Conservation (phyloP, 2,888 invertebrate species). For the Andrena fulva region DNA sequence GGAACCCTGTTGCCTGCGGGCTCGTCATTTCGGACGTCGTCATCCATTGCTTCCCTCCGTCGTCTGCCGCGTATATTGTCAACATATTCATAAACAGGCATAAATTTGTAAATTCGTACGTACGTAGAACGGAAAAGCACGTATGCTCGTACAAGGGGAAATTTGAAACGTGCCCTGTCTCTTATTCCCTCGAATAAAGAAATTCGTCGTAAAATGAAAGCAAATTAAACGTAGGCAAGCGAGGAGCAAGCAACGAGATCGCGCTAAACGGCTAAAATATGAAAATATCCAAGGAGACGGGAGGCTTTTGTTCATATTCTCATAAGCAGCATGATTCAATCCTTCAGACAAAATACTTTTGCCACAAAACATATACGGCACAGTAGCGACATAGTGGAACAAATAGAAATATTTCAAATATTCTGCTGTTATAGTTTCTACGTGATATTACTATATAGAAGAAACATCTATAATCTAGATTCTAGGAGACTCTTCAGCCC, state of each 20-base stretch:
- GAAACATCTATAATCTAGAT: too few relatives aligned
- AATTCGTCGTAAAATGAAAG: slow-evolving; percentile 38
- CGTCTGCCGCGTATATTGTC: slow-evolving; percentile 43
- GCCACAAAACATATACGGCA: too few relatives aligned
- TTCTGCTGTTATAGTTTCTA: too few relatives aligned
- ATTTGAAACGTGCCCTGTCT: slow-evolving; percentile 50
- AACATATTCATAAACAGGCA: slow-evolving; percentile 56
- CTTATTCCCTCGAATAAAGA: slow-evolving; percentile 34
- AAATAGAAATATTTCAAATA: too few relatives aligned
- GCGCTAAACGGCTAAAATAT: neutral
- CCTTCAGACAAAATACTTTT: neutral
- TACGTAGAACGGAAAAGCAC: slow-evolving; percentile 31
- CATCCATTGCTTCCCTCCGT: slow-evolving; percentile 20
- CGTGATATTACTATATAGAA: too few relatives aligned
- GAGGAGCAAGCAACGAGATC: neutral
- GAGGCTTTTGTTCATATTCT: neutral
- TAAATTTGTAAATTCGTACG: slow-evolving; percentile 58
- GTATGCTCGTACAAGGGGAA: slow-evolving; percentile 45
- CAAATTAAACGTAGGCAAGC: slow-evolving; percentile 39
- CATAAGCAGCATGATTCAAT: neutral
- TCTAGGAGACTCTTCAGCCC: neutral
- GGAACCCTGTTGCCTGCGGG: slow-evolving; percentile 39
- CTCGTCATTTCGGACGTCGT: slow-evolving; percentile 45
- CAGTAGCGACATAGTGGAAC: too few relatives aligned
- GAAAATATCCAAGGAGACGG: neutral